Conservation (phyloP, 2,113 vertebrate genomes). For the Mirounga angustirostris region DNA sequence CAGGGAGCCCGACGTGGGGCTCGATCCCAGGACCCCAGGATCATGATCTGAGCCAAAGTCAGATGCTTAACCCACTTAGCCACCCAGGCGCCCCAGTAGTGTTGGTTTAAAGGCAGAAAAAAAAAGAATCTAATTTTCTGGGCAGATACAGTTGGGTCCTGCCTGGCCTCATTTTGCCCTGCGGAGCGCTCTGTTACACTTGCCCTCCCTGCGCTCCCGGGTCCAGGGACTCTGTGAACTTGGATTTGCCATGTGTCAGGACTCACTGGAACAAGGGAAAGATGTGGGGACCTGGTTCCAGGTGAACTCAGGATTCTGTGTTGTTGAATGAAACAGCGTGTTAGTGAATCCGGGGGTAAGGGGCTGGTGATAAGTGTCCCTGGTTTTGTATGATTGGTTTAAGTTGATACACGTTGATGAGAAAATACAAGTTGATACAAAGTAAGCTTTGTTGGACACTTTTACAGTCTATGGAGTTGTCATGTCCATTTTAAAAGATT, state of each 20-base stretch:
- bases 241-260: accelerated
- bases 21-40: neutral
- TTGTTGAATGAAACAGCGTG: neutral
- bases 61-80: neutral
- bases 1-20: neutral
- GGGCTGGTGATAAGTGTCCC: neutral
- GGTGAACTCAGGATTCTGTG: neutral
- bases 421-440: neutral
- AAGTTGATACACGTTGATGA: neutral
- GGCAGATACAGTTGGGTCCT: neutral
- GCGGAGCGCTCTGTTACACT: neutral
- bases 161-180: accelerated
- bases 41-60: neutral
- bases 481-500: neutral
- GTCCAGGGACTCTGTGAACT: neutral
- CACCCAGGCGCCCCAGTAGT: neutral
- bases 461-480: neutral
- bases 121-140: neutral
- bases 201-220: neutral
- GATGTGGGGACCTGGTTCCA: neutral
- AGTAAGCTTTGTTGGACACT: neutral
- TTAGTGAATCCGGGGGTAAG: neutral
- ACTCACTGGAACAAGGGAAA: accelerated
- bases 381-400: no score
- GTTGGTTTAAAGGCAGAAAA: neutral